Conservation (phyloP, 1,140 invertebrate species). For the Drosophila rhopaloa region DNA sequence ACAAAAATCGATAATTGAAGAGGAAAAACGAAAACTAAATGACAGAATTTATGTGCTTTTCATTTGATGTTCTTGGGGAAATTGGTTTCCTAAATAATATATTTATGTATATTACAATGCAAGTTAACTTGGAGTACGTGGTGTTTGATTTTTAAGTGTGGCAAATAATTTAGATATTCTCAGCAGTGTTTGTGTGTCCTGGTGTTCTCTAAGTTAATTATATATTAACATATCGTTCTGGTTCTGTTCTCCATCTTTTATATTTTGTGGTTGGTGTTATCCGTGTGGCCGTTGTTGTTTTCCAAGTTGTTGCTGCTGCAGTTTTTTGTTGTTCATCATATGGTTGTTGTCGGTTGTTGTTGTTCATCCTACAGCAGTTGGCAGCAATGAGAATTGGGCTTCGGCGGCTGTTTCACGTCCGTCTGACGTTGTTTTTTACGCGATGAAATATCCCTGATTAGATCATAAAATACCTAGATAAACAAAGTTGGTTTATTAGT, state of each 20-base stretch:
- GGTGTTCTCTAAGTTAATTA: slow-evolving; percentile 37
- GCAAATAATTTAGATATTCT: slow-evolving; percentile 65
- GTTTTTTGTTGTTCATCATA: slow-evolving; percentile 16
- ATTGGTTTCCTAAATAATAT: slow-evolving; percentile 49
- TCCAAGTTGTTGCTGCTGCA: slow-evolving; percentile 37
- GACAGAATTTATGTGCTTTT: slow-evolving; percentile 17
- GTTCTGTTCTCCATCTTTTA: slow-evolving; percentile 25
- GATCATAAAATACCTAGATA: slow-evolving; percentile 84
- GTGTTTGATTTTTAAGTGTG: slow-evolving; percentile 30
- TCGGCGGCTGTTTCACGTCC: slow-evolving; percentile 82
- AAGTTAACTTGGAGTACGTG: slow-evolving; percentile 27
- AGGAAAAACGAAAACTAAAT: slow-evolving; percentile 3
- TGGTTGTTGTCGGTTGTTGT: slow-evolving; percentile 6
- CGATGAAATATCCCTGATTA: slow-evolving; percentile 85
- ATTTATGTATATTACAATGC: slow-evolving; percentile 54
- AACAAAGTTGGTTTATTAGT: slow-evolving; percentile 3
- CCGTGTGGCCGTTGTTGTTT: slow-evolving; percentile 51
- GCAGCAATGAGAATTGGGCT: slow-evolving; percentile 84
- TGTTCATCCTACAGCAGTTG: slow-evolving; percentile 79
- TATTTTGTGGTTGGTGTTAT: slow-evolving; percentile 36
- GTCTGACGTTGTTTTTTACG: slow-evolving; percentile 84
- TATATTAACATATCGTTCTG: slow-evolving; percentile 36
- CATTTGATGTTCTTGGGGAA: slow-evolving; percentile 2
- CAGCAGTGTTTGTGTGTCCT: slow-evolving; percentile 16
- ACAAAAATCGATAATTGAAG: slow-evolving; percentile 10